Evolutionary conservation across 1,140 invertebrate species (phyloP), one percentile per base, ranked within the genome.

Genomic region (Bactericera cockerelli): DNA sequence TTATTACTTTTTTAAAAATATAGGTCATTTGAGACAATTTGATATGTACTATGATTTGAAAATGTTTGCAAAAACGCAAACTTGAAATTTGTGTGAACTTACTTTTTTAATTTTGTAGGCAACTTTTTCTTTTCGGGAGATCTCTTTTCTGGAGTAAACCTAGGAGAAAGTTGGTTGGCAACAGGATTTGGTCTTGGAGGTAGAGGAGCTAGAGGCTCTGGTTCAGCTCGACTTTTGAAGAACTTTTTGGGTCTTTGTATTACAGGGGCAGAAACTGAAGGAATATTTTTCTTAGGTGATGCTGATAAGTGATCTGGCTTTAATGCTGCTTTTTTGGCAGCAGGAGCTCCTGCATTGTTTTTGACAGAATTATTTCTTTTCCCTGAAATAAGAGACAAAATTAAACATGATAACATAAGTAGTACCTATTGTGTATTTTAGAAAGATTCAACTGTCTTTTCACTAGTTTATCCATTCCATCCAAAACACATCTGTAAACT

Each of bases 241-340:
- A 92, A 92, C 68, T 93, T 93, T 65, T 89, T 89, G 49, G 88
- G 88, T 68, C 88, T 89, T n/a, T 65, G 74, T 60, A 72, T 72
- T 59, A 70, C 70, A 63, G 75, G 74, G 8, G 64, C 21, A 26
- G 42, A 22, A 3, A 58, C 58, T 33, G 58, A 57, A 36, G 62
- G 25, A 16, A 59, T 26, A 31, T 22, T 53, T 31, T 59, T 53
- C 31, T 60, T 60, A 10, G 60, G 57, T 4, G 53, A 31, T 25
- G 57, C 59, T 16, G 39, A 61, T 19, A 63, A 56, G 25, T 28
- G 24, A 33, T 64, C 53, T 58, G 56, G 28, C 38, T 56, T 49
- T 8, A 49, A 22, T 6, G 42, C n/a, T 8, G 42, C 6, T 49
- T 4, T 4, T 22, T 49, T 49, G 3, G 4, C n/a, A 8, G 22